Percentiles rank a stretch among this genome's conserved stretches.
phyloP scores from a whole-genome alignment of 2,797 vertebrate species.

The Aphelocoma californica region DNA sequence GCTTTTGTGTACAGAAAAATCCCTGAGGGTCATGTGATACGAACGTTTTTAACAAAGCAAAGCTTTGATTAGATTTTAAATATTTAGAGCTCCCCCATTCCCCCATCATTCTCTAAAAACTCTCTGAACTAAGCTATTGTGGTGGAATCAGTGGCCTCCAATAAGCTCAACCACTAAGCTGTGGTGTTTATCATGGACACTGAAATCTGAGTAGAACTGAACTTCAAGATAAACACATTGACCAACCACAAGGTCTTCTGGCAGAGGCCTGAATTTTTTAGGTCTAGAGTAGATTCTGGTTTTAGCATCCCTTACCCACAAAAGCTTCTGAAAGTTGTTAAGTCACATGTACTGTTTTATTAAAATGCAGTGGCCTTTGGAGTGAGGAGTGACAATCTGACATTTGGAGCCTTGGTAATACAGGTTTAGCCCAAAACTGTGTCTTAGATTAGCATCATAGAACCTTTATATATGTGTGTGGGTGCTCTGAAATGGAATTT shows the following conservation, averaged over 20 bases:
- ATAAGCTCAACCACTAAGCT: background rate
- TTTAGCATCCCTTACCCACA: background rate
- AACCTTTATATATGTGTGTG: rapidly evolving
- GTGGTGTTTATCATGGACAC: background rate
- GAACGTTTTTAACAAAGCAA: background rate
- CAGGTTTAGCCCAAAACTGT: background rate
- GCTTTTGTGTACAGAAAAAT: background rate
- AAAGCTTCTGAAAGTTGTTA: background rate
- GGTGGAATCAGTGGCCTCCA: background rate
- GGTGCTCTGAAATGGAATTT: background rate
- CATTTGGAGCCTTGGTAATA: background rate
- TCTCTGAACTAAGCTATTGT: background rate
- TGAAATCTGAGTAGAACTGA: background rate
- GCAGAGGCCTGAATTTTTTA: background rate
- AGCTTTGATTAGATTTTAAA: background rate
- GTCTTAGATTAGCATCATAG: background rate
- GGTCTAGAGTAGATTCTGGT: background rate
- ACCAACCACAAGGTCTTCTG: background rate
- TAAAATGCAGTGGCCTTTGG: background rate
- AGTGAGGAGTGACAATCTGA: background rate
- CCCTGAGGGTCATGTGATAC: background rate
- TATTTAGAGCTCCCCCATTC: background rate
- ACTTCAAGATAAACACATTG: background rate
- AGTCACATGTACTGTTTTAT: background rate
- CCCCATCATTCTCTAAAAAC: background rate